phyloP scores from a whole-genome alignment of 1,140 invertebrate genomes.

The Solenopsis fugax region DNA sequence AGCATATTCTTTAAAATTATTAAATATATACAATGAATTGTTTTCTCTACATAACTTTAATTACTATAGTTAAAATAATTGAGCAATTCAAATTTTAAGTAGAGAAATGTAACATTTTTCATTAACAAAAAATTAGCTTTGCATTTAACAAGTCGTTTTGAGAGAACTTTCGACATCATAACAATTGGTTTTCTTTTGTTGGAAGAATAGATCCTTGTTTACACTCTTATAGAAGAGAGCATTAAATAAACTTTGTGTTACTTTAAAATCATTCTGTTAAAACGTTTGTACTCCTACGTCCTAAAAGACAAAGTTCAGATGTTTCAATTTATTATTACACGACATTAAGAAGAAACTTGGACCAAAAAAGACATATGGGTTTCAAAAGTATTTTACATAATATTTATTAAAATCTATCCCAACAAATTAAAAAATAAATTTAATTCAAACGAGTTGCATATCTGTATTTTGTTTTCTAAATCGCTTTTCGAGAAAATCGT shows the following conservation, averaged over 20 bases:
- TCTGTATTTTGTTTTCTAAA: background rate
- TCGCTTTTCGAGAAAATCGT: background rate
- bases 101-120: slow-evolving; percentile 9
- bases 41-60: background rate
- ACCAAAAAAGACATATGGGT: background rate
- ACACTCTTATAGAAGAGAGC: background rate
- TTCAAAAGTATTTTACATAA: slow-evolving; percentile 15
- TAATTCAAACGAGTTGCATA: background rate
- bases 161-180: slow-evolving; percentile 15
- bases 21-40: background rate
- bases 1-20: slow-evolving; percentile 2
- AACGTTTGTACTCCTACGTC: background rate
- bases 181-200: slow-evolving; percentile 22
- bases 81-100: background rate
- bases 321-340: slow-evolving; percentile 32
- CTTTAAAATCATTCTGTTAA: slow-evolving; percentile 21
- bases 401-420: background rate
- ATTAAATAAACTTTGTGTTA: slow-evolving; percentile 31
- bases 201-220: slow-evolving; percentile 16
- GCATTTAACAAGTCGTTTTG: background rate
- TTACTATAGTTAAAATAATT: background rate
- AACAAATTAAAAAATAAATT: background rate
- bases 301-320: background rate
- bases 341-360: slow-evolving; percentile 1
- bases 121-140: slow-evolving; percentile 4